Percentiles rank a stretch among this genome's conserved stretches.
phyloP scores from a whole-genome alignment of 2,113 vertebrate species.

The Dicerorhinus sumatrensis region DNA sequence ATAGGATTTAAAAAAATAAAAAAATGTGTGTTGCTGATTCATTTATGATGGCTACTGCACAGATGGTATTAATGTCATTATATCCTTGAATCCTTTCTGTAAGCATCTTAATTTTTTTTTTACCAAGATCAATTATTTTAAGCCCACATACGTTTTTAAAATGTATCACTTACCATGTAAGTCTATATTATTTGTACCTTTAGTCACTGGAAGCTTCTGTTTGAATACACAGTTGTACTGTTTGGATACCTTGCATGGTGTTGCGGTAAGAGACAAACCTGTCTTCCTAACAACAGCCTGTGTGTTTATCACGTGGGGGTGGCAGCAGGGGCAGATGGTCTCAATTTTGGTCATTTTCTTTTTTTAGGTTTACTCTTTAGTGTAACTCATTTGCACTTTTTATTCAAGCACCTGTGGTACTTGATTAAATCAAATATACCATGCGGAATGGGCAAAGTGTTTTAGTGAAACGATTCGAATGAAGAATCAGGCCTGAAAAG shows the following conservation, averaged over 20 bases:
- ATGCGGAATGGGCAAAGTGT: not conserved
- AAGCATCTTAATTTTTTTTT: conserved; percentile 62
- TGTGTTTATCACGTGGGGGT: conserved; percentile 3
- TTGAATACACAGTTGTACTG: conserved; percentile 57
- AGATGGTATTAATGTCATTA: conserved; percentile 68
- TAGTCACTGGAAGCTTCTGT: not conserved
- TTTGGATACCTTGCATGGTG: not conserved
- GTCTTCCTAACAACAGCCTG: conserved; percentile 40
- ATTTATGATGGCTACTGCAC: conserved; percentile 49
- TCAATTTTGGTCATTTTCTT: conserved; percentile 56
- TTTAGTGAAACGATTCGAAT: not conserved
- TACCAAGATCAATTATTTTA: conserved; percentile 74
- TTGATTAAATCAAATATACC: not conserved
- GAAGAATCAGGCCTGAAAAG: not conserved
- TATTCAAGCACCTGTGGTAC: conserved; percentile 26
- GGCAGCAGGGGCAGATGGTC: conserved; percentile 51
- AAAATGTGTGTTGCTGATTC: conserved; percentile 58
- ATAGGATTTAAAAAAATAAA: conserved; percentile 46
- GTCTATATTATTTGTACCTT: conserved; percentile 54
- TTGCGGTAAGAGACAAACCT: not conserved
- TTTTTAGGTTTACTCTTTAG: conserved; percentile 55
- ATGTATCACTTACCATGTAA: conserved; percentile 30
- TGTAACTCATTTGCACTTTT: conserved; percentile 6
- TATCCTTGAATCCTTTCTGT: conserved; percentile 57
- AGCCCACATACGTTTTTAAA: conserved; percentile 69